phyloP scores from a whole-genome alignment of 1,140 invertebrate genomes.

The Drosophila lini region DNA sequence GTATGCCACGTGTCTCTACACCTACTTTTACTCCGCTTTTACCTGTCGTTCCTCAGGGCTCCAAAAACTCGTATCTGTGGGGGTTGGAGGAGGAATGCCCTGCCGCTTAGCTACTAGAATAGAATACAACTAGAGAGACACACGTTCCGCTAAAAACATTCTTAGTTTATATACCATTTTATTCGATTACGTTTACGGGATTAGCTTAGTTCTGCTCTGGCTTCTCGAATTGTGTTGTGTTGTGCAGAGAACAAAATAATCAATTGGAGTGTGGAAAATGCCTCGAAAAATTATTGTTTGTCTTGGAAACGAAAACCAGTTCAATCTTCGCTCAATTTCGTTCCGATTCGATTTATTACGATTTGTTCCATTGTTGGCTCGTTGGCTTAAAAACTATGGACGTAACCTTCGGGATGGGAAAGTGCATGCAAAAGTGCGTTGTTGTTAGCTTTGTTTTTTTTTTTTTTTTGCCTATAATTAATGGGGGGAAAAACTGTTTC shows the following conservation, averaged over 20 bases:
- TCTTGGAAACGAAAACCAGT: constrained; percentile 37
- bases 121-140: constrained; percentile 74
- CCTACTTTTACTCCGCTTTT: constrained; percentile 14
- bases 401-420: constrained; percentile 82
- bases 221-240: constrained; percentile 32
- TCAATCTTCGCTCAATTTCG: constrained; percentile 36
- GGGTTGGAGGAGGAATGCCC: constrained; percentile 28
- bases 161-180: constrained; percentile 59
- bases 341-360: constrained; percentile 35
- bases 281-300: constrained; percentile 30
- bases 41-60: constrained; percentile 39
- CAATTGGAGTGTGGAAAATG: constrained; percentile 40
- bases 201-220: constrained; percentile 63
- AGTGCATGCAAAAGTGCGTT: constrained; percentile 75
- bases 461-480: constrained; percentile 4
- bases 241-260: constrained; percentile 40
- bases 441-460: constrained; percentile 49
- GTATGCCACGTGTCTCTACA: constrained; percentile 6
- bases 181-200: constrained; percentile 53
- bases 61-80: constrained; percentile 16
- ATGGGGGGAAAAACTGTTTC: constrained; percentile 27
- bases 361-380: constrained; percentile 69
- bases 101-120: constrained; percentile 70
- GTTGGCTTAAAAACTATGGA: constrained; percentile 83
- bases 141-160: constrained; percentile 79